These are phyloP conservation scores for Trissoscelio sp. DNA, from an alignment of 2,888 invertebrate species.

Conservation along the genomic window DNA sequence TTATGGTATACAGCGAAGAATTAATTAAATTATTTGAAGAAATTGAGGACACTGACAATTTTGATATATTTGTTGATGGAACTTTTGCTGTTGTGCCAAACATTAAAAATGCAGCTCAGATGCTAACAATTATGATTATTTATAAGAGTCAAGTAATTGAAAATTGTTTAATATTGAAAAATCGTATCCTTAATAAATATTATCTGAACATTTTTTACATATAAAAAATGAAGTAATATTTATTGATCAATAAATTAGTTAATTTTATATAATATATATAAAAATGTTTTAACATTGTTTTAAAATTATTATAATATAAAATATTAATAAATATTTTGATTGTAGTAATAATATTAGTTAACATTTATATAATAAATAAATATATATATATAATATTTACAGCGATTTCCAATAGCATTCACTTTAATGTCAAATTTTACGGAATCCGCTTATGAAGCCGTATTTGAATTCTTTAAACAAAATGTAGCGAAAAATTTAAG, in stretches of 20 bases:
- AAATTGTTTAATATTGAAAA: too few relatives aligned
- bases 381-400: background rate
- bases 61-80: slow-evolving; percentile 3
- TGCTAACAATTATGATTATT: slow-evolving; percentile 16
- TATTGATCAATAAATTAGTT: too few relatives aligned
- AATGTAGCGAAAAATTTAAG: background rate
- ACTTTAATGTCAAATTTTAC: slow-evolving; percentile 3
- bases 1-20: background rate
- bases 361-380: background rate
- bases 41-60: background rate
- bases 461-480: background rate
- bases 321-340: too few relatives aligned
- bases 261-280: too few relatives aligned
- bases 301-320: too few relatives aligned
- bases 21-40: background rate
- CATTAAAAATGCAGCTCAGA: background rate
- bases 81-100: slow-evolving; percentile 7
- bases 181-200: too few relatives aligned
- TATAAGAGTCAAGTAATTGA: slow-evolving; percentile 9
- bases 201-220: too few relatives aligned
- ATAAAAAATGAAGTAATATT: too few relatives aligned
- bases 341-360: too few relatives aligned
- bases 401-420: background rate
- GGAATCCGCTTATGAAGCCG: background rate
- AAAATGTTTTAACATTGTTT: too few relatives aligned